A percentile compares a stretch with the other conserved stretches of the same genome.
phyloP scores from a whole-genome alignment of 2,888 invertebrate species.

The Caenorhabditis imperialis region DNA sequence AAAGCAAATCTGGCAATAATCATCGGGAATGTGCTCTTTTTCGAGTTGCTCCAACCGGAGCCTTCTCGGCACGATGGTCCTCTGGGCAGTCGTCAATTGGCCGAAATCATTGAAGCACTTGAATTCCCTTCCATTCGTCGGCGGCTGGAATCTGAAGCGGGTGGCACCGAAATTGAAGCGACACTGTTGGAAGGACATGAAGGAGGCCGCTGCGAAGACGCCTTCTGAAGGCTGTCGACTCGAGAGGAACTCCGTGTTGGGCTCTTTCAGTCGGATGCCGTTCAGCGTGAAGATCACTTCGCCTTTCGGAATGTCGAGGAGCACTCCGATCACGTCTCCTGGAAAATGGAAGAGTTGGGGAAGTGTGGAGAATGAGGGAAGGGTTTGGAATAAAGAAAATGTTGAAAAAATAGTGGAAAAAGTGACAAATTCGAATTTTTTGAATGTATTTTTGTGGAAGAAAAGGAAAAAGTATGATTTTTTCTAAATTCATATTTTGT shows the following conservation, averaged over 20 bases:
- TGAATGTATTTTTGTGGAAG: too few species aligned
- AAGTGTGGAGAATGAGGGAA: too few species aligned
- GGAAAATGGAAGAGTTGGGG: too few species aligned
- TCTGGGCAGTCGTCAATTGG: constrained; percentile 86
- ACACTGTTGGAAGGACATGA: constrained; percentile 89
- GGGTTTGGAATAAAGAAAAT: too few species aligned
- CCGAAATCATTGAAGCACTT: constrained; percentile 81
- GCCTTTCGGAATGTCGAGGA: constrained; percentile 85
- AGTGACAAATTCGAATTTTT: too few species aligned
- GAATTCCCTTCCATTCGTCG: constrained; percentile 79
- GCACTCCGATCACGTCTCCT: constrained; percentile 88
- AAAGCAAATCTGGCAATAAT: constrained; percentile 90
- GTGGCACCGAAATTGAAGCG: constrained; percentile 82
- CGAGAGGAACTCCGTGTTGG: constrained; percentile 36
- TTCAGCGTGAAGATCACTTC: constrained; percentile 89
- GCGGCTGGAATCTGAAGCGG: constrained; percentile 87
- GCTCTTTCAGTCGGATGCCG: constrained; percentile 81
- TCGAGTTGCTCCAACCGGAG: constrained; percentile 86
- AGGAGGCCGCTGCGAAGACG: constrained; percentile 94
- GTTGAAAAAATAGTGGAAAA: too few species aligned
- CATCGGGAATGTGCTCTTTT: constrained; percentile 82
- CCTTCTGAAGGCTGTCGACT: constrained; percentile 83
- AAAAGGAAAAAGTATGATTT: too few species aligned
- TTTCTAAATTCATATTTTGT: too few species aligned
- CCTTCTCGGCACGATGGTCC: constrained; percentile 88